Evolutionary conservation across 2,888 invertebrate species (phyloP).

Genomic region (Lycocerus yunnanus): DNA sequence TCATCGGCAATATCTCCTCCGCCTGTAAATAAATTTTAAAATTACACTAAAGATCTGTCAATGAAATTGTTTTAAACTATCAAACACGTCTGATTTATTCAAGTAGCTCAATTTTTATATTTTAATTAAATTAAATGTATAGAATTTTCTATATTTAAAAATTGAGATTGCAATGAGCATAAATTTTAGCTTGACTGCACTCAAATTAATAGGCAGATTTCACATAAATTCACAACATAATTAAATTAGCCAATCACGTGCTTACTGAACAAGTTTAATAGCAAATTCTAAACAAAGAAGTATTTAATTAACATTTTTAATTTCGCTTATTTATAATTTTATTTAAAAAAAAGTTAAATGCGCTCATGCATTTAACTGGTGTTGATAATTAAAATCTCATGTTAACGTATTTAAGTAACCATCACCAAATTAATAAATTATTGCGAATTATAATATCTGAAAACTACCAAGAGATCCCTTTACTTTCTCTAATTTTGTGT

Average conservation of each 20-base stretch:
- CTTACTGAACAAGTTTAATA: neutral
- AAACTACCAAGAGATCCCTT: neutral
- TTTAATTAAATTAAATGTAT: neutral
- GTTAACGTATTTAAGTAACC: neutral
- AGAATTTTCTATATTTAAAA: neutral
- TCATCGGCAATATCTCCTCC: constrained; percentile 76
- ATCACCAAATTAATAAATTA: neutral
- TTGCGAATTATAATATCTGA: neutral
- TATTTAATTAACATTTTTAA: too few relatives aligned
- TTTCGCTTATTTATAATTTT: neutral
- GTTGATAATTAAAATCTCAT: too few relatives aligned
- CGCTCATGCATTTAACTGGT: too few relatives aligned
- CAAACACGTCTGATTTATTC: neutral
- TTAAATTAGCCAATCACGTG: neutral
- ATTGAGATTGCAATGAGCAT: neutral
- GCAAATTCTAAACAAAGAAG: neutral
- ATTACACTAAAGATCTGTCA: neutral
- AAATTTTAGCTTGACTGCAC: neutral
- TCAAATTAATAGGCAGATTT: neutral
- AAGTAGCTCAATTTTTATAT: neutral
- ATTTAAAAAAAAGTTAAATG: neutral
- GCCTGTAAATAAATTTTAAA: constrained; percentile 44
- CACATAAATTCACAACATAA: neutral
- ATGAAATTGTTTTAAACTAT: neutral
- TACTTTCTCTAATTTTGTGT: neutral